Evolutionary conservation across 2,113 vertebrate genomes (phyloP).

Genomic region (Hypomesus transpacificus): DNA sequence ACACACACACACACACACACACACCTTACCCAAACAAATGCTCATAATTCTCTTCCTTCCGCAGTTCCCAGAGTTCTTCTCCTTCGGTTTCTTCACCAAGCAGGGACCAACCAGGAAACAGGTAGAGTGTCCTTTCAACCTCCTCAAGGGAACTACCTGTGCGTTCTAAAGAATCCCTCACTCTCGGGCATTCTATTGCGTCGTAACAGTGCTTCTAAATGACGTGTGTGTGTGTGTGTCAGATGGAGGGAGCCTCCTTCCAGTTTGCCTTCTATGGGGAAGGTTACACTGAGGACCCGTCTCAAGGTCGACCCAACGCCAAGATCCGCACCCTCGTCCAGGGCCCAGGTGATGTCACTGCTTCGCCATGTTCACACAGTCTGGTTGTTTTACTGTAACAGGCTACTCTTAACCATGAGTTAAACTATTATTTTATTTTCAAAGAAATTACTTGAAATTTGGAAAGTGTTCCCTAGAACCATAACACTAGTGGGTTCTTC

Average conservation of each 20-base stretch:
- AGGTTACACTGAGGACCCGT: constrained; percentile 81
- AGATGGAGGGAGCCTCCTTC: constrained; percentile 89
- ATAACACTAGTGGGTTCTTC: too few relatives aligned
- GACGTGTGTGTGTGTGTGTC: background rate
- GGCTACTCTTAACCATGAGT: too few relatives aligned
- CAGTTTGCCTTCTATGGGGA: constrained; percentile 86
- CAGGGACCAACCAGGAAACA: constrained; percentile 90
- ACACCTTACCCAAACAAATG: background rate
- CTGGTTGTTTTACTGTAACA: background rate
- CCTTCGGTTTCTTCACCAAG: constrained; percentile 83
- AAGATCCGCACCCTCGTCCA: constrained; percentile 90
- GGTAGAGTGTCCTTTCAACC: constrained; percentile 64
- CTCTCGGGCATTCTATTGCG: too few relatives aligned
- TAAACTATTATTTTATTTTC: too few relatives aligned
- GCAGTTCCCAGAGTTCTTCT: constrained; percentile 91
- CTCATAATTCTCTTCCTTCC: background rate
- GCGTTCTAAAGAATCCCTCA: background rate
- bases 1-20: background rate
- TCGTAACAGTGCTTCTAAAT: background rate
- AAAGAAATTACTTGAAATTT: too few relatives aligned
- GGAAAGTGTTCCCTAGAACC: too few relatives aligned
- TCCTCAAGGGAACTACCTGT: too few relatives aligned
- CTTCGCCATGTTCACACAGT: background rate
- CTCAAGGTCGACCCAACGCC: constrained; percentile 78
- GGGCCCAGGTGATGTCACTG: constrained; percentile 80